Evolutionary conservation across 2,888 invertebrate species (phyloP), one percentile per base, ranked within the genome.

Genomic region (Dynastes hyllus): DNA sequence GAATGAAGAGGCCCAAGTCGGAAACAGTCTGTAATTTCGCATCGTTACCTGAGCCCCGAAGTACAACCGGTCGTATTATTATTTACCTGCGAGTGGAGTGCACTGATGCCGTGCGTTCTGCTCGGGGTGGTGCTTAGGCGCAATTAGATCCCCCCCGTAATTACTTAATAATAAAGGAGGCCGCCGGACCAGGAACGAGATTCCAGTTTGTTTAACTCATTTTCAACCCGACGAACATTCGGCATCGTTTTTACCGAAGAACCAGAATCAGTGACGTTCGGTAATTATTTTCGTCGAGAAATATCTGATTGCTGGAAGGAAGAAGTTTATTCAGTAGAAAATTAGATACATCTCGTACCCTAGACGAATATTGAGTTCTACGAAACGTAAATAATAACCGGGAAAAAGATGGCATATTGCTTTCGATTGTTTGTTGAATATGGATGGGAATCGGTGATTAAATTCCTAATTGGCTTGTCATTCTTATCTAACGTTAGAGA

Each of bases 111-210:
- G 58, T 80, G 76, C 76, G 77, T 71, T 71, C 71, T 76, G 78
- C 78, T 82, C 80, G 80, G 83, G 83, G 83, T 83, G 83, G 83
- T 85, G 83, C 83, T 85, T 85, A 84, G 83, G 83, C 78, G 83
- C 84, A 86, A 87, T 86, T 85, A 86, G 85, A 82, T 81, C 82
- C 83, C 81, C 71, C 82, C 81, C 70, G 82, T 86, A 86, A 86
- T 86, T 85, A 85, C 85, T 85, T 85, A 85, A 86, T 86, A 85
- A 86, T 83, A 78, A 80, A 78, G 77, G 50, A 70, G 79, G 22
- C 67, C 32, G 40, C 27, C 67, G 66, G 66, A 76, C 66, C 66
- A 66, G 53, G 69, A 69, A 65, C 61, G 71, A 78, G 51, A 55
- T 53, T 40, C 63, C 65, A 78, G 78, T 78, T 78, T 78, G 78